Conservation (phyloP, 2,113 vertebrate species). For the Odontophorus gujanensis region DNA sequence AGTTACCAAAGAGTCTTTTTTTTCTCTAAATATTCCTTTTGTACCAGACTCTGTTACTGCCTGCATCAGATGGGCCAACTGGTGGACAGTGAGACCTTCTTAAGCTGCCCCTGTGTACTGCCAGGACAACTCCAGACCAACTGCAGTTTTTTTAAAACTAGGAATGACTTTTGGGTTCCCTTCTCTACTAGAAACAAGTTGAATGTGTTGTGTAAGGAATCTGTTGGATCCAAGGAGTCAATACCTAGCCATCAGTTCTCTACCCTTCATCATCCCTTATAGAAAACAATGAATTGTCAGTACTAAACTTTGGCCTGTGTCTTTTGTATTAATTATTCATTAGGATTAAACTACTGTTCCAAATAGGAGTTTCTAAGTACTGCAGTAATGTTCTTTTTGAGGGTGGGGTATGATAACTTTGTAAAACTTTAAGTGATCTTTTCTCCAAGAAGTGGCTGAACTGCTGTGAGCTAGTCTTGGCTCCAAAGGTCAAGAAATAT, state of each 20-base stretch:
- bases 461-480: background rate
- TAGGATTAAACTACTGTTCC: background rate
- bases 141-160: background rate
- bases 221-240: background rate
- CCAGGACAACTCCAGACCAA: accelerated
- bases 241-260: background rate
- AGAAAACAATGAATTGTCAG: background rate
- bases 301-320: background rate
- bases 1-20: constrained; percentile 2
- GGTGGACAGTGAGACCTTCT: background rate
- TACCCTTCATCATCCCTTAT: background rate
- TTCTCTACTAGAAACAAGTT: background rate
- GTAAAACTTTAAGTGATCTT: background rate
- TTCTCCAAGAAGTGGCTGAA: background rate
- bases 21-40: constrained; percentile 6
- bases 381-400: background rate
- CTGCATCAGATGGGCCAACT: constrained; percentile 11
- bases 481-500: background rate
- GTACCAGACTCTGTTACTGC: constrained; percentile 32
- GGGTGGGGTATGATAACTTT: background rate
- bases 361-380: background rate
- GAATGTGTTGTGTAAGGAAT: background rate
- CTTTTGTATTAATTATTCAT: background rate
- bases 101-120: background rate
- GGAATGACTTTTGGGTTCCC: background rate